A percentile compares a stretch with the other conserved stretches of the same genome.
Conservation (phyloP, 2,797 vertebrate genomes). For the Rhinogobio ventralis region DNA sequence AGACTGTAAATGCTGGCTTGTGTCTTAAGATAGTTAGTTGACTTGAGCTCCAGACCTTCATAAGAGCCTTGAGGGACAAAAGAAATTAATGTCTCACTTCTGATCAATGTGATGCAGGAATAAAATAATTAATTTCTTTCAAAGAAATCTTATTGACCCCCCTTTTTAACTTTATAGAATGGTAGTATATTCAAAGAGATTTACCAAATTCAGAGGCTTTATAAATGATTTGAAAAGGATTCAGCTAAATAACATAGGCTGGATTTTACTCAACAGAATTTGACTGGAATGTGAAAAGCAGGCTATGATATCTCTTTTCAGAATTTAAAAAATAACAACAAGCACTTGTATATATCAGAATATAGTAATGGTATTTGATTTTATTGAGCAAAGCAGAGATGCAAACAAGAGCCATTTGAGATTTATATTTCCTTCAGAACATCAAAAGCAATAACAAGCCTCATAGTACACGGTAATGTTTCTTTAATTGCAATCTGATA, state of each 20-base stretch:
- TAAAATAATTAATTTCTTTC: too few relatives aligned
- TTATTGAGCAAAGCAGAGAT: background rate
- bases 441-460: background rate
- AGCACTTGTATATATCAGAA: background rate
- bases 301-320: background rate
- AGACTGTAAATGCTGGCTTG: slow-evolving; percentile 59
- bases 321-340: background rate
- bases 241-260: background rate
- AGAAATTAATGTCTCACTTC: too few relatives aligned
- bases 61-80: too few relatives aligned
- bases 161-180: too few relatives aligned
- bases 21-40: too few relatives aligned
- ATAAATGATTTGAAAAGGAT: background rate
- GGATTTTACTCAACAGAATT: background rate
- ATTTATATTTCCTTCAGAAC: background rate
- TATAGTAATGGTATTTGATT: background rate
- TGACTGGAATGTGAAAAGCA: background rate
- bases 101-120: too few relatives aligned
- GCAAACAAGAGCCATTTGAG: background rate
- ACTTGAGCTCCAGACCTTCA: too few relatives aligned
- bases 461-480: slow-evolving; percentile 9
- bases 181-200: background rate
- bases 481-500: background rate
- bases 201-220: background rate
- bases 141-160: too few relatives aligned